Evolutionary conservation across 2,113 vertebrate genomes (phyloP), one percentile per base, ranked within the genome.

Genomic region (Numenius arquata): DNA sequence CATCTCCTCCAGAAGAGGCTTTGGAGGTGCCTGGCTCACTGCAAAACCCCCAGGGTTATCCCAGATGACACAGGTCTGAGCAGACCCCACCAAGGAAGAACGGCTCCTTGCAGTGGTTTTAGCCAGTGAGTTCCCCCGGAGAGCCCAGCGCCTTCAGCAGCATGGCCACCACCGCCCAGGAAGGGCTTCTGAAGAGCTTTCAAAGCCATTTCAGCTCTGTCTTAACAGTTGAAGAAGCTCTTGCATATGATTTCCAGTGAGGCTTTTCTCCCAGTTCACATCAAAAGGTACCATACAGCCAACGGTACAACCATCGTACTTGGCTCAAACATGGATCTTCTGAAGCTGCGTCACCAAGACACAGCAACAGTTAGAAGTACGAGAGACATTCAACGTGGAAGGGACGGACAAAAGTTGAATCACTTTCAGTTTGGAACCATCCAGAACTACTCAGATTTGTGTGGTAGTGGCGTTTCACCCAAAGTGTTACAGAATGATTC

Each of bases 381-480:
- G 8, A 38, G 5, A 47, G 6, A 25, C 15, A 9, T 26, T n/a
- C 15, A 30, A 8, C 6, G 7, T 1, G 2, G 21, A 25, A 8
- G 8, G 12, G 8, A 11, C 0, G 1, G 20, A 19, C 32, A 30
- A 25, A 38, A 63, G 20, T 8, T 21, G 20, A 53, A n/a, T 4
- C 29, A 26, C 15, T 53, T 84, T 50, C 36, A 34, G 47, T 77
- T 53, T 43, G 55, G 61, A 34, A 22, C 15, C 13, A 56, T 9
- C 41, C 62, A 15, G 43, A 45, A 32, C 45, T 27, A 13, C 73
- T 17, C 15, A 7, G 52, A 41, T n/a, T 53, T 4, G 5, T 5
- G n/a, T 21, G 25, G 20, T 25, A 25, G 67, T 4, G 0, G 29
- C 4, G 26, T 12, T 61, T 22, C 20, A 18, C 23, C 4, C 1